phyloP scores from a whole-genome alignment of 2,888 invertebrate species.

The Sisyra nigra region DNA sequence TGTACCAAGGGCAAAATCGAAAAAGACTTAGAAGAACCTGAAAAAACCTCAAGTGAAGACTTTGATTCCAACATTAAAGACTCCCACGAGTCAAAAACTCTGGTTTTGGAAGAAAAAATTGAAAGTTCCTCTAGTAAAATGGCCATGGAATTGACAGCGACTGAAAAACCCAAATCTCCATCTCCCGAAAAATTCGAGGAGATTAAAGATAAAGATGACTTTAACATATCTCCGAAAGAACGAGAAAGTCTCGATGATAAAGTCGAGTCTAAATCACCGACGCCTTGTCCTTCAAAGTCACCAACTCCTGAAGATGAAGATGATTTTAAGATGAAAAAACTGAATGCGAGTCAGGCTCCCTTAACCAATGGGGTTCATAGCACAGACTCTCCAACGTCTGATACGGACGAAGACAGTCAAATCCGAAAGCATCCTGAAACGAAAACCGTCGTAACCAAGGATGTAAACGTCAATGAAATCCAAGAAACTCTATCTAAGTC shows the following conservation, averaged over 20 bases:
- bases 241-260: neutral
- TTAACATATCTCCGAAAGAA: slow-evolving; percentile 17
- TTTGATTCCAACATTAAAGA: neutral
- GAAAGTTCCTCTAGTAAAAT: slow-evolving; percentile 4
- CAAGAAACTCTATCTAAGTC: no score
- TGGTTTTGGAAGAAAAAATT: neutral
- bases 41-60: neutral
- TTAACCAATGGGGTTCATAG: no score
- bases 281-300: neutral
- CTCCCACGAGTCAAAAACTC: no score
- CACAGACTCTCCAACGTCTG: neutral
- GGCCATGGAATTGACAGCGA: neutral
- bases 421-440: slow-evolving; percentile 3
- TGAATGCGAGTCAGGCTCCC: no score
- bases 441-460: neutral
- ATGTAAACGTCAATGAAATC: no score
- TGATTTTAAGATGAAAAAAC: neutral
- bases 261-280: neutral
- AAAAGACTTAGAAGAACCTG: slow-evolving; percentile 13
- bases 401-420: slow-evolving; percentile 2
- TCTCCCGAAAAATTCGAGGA: neutral
- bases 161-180: neutral
- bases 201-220: neutral
- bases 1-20: slow-evolving; percentile 20
- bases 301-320: slow-evolving; percentile 4